Evolutionary conservation across 2,888 invertebrate genomes (phyloP), one percentile per base, ranked within the genome.

Genomic region (Hirtodrosophila trivittata): DNA sequence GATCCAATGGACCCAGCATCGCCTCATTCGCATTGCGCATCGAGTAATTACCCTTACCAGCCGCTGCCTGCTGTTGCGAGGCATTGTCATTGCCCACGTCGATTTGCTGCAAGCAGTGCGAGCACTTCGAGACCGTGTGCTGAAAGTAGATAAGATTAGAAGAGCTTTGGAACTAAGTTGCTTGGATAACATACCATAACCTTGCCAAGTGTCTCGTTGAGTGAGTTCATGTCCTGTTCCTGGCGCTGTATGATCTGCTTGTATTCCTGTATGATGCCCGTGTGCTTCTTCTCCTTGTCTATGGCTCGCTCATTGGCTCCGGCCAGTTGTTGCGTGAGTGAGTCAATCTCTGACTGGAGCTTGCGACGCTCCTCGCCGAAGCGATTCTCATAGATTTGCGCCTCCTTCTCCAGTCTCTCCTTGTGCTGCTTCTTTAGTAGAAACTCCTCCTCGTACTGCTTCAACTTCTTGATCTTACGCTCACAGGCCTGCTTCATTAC

Each of bases 381-480:
- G 46, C 92, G 92, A 75, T 95, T 96, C 85, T 96, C 95, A 58
- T 93, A 93, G 62, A 96, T 94, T 50, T 92, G 91, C 18, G 95
- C 91, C 30, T 93, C 87, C 91, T 92, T 90, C 93, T 95, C 90
- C 93, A 93, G 91, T 7, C 93, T 93, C 75, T 93, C 93, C 1
- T 92, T 92, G 1, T 93, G 91, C 88, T 93, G 95, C 92, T 96
- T 96, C 62, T 95, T 92, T 12, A 94, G 92, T 64, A 93, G 91
- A 91, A 96, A 97, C 87, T 99, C 98, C 73, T 95, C 95, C 90
- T 98, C 98, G 89, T 98, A 99, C 88, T 98, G 98, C 89, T 95
- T 95, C 70, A 99, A 91, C 83, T 97, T 96, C 90, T 97, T 98
- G 54, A 98, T 95, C 91, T 98, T 98, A 51, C 97, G 94, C 78